Base-by-base conservation (phyloP, 2,888 invertebrate species). In the Esperia sulphurella region DNA sequence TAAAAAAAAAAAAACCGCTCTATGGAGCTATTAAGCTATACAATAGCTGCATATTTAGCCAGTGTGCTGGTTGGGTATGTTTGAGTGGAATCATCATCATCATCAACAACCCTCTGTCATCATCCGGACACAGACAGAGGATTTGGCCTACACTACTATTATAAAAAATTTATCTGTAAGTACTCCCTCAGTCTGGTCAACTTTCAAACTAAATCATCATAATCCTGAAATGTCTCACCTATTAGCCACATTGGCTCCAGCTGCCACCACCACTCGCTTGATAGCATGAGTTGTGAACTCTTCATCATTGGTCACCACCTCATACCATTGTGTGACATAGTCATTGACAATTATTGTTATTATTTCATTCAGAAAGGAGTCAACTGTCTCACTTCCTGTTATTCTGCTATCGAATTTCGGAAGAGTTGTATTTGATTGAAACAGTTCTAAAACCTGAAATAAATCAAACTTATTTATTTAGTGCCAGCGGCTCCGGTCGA, bases 331-430 rank as follows among this genome's bases (percentile, higher is more conserved):
- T 55, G 93, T 92, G 41, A 97, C 93, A 86, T 96, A 96, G 80
- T 97, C 97, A 71, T 95, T 91, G 45, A 96, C 91, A 46, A 96
- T 92, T 58, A 94, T 95, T 53, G 93, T 92, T 63, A 97, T 90
- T 67, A 97, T 96, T 87, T 96, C 94, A 83, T 96, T 96, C 45
- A 97, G 89, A 61, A 95, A 95, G 65, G 95, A 94, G 84, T 97
- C 97, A 51, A 97, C 96, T 31, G 95, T 91, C 65, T 94, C 94
- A 66, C 96, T 95, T 28, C 96, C 96, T 21, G 96, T 96, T 55
- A 97, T 94, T 66, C 96, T 75, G 52, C 66, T 84, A 54, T 89
- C 89, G 72, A 75, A 89, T 56, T 85, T 88, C 41, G 79, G 77
- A 42, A 74, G 56, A 35, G 66, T 51, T 31, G 63, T 54, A 43